These are phyloP conservation scores for Pyralis farinalis DNA, from an alignment of 2,888 invertebrate species.

Conservation along the genomic window DNA sequence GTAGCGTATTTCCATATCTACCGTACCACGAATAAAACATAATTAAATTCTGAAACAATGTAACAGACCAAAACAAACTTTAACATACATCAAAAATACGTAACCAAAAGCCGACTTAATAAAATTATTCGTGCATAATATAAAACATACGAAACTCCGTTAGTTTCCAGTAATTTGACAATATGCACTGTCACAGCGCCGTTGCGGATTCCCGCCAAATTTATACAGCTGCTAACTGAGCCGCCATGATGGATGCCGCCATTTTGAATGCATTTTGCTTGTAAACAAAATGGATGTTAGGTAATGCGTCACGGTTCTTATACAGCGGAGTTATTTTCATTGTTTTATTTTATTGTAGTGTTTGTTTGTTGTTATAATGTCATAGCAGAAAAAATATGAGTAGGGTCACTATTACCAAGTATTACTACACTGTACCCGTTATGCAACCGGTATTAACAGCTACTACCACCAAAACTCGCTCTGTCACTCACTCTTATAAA, in stretches of 20 bases:
- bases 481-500: too few species aligned
- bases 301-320: conserved; percentile 22
- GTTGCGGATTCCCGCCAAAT: conserved; percentile 20
- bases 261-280: conserved; percentile 41
- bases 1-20: too few species aligned
- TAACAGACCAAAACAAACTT: too few species aligned
- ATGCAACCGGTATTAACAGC: too few species aligned
- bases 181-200: conserved; percentile 13
- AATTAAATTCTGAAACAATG: too few species aligned
- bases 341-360: conserved; percentile 16
- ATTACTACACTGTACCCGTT: too few species aligned
- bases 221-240: conserved; percentile 24
- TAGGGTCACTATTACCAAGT: too few species aligned
- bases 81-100: too few species aligned
- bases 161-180: conserved; percentile 31
- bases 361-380: conserved; percentile 8
- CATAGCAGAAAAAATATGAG: too few species aligned
- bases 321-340: conserved; percentile 7
- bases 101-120: not conserved
- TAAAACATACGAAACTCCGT: conserved; percentile 24
- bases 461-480: too few species aligned
- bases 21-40: too few species aligned
- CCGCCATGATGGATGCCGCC: conserved; percentile 42
- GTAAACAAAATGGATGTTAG: conserved; percentile 29
- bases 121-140: conserved; percentile 16